Conservation (phyloP, 37 sponge, comb jelly and placozoan species). For the Cliona cf. orientalis region DNA sequence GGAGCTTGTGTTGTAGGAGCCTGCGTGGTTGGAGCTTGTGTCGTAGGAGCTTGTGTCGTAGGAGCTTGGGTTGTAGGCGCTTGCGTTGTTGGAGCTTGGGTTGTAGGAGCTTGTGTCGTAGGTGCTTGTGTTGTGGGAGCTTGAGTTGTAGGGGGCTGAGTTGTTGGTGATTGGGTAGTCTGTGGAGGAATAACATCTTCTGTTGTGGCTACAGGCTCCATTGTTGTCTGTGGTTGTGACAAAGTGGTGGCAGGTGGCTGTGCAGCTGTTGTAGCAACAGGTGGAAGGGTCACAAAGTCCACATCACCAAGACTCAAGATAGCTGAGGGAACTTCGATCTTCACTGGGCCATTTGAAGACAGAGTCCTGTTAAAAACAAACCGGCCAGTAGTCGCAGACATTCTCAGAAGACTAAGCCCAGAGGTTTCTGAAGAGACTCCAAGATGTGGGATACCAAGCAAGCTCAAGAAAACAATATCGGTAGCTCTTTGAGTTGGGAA, state of each 20-base stretch:
- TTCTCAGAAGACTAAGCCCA: slow-evolving; percentile 8
- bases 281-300: too few relatives aligned
- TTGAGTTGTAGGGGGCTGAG: neutral
- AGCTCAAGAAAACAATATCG: slow-evolving; percentile 21
- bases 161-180: neutral
- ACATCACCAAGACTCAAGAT: neutral
- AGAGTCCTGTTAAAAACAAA: slow-evolving; percentile 14
- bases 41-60: neutral
- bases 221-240: neutral
- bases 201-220: neutral
- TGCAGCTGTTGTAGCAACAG: neutral
- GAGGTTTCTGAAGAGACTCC: slow-evolving; percentile 5
- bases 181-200: neutral
- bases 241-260: neutral
- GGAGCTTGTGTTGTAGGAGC: neutral
- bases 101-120: neutral
- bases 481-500: slow-evolving; percentile 21
- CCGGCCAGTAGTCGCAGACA: neutral
- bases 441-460: neutral
- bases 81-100: neutral
- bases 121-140: neutral
- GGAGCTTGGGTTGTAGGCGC: neutral
- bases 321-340: slow-evolving; percentile 9
- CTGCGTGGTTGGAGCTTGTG: neutral
- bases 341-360: neutral